Evolutionary conservation across 2,888 invertebrate genomes (phyloP).

Genomic region (Cremastinae sp.): DNA sequence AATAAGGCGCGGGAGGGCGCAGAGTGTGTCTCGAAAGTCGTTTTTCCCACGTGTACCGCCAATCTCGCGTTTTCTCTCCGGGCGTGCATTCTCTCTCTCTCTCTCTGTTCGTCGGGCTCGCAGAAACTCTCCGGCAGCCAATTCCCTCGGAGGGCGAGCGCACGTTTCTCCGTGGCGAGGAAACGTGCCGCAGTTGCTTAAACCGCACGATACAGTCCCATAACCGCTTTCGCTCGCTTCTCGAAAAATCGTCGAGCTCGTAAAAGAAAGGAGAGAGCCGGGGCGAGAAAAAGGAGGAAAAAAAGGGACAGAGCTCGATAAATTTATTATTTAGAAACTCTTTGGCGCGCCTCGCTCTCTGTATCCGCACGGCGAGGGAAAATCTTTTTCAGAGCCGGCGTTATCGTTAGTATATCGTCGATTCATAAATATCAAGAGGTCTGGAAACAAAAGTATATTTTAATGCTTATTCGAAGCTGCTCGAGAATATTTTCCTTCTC

Average conservation of each 20-base stretch:
- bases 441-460: background rate
- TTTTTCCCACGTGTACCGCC: slow-evolving; percentile 64
- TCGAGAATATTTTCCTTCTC: background rate
- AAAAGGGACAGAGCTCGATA: slow-evolving; percentile 28
- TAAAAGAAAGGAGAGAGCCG: slow-evolving; percentile 28
- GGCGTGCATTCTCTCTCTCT: slow-evolving; percentile 12
- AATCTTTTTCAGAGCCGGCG: slow-evolving; percentile 25
- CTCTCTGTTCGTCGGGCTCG: background rate
- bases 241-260: slow-evolving; percentile 40
- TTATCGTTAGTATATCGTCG: slow-evolving; percentile 24
- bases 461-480: background rate
- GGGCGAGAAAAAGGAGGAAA: background rate
- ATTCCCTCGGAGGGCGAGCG: slow-evolving; percentile 51
- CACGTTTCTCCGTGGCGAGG: slow-evolving; percentile 46
- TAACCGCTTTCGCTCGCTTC: slow-evolving; percentile 24
- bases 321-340: slow-evolving; percentile 54
- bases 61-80: slow-evolving; percentile 59
- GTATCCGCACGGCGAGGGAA: background rate
- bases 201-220: slow-evolving; percentile 41
- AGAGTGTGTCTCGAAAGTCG: slow-evolving; percentile 43
- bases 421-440: no score
- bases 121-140: slow-evolving; percentile 50
- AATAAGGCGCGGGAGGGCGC: slow-evolving; percentile 14
- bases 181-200: slow-evolving; percentile 54
- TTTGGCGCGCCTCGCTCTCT: slow-evolving; percentile 17